phyloP scores from a whole-genome alignment of 1,140 invertebrate species.

The Brachionus sp. region DNA sequence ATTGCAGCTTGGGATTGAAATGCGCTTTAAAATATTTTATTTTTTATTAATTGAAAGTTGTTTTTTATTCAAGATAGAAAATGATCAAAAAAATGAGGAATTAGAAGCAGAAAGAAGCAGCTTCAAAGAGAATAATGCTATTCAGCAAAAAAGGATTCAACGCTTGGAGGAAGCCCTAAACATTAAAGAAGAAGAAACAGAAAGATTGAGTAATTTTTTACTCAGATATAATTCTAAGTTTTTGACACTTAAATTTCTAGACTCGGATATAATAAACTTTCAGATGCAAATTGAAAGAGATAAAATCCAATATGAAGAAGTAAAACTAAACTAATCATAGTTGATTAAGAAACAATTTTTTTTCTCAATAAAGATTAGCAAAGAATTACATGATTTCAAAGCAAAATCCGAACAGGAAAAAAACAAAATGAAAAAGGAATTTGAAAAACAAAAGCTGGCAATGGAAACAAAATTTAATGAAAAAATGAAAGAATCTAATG shows the following conservation, averaged over 20 bases:
- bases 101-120: slow-evolving; percentile 49
- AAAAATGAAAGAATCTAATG: slow-evolving; percentile 49
- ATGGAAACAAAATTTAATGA: slow-evolving; percentile 51
- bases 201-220: slow-evolving; percentile 48
- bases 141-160: slow-evolving; percentile 49
- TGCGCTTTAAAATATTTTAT: neutral
- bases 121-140: slow-evolving; percentile 48
- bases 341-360: neutral
- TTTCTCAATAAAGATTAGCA: slow-evolving; percentile 48
- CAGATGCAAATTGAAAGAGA: slow-evolving; percentile 49
- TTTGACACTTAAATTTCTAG: slow-evolving; percentile 46
- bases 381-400: slow-evolving; percentile 49
- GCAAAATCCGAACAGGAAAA: slow-evolving; percentile 49
- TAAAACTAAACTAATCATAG: slow-evolving; percentile 21
- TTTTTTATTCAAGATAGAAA: neutral
- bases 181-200: slow-evolving; percentile 52
- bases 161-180: slow-evolving; percentile 51
- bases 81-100: slow-evolving; percentile 47
- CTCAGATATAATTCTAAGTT: neutral
- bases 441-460: slow-evolving; percentile 52
- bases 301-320: slow-evolving; percentile 49
- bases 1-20: neutral
- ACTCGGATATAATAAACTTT: slow-evolving; percentile 47
- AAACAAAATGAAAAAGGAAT: slow-evolving; percentile 48
- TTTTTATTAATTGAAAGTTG: neutral